Conservation (phyloP, 2,113 vertebrate genomes). For the Suncus etruscus region DNA sequence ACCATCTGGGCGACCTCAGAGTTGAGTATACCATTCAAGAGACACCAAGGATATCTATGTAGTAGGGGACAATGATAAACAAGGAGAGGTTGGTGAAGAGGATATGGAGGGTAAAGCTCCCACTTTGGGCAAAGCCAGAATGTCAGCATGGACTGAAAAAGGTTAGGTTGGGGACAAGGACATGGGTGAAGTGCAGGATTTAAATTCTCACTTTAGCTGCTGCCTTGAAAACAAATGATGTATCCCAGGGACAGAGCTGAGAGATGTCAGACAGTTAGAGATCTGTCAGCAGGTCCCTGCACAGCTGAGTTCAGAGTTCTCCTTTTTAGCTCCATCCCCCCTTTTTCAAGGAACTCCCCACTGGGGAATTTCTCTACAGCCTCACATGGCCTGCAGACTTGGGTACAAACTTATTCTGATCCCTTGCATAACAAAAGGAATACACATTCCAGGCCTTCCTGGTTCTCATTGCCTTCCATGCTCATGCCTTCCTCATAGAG, state of each 20-base stretch:
- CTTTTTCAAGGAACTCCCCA: background rate
- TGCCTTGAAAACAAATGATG: background rate
- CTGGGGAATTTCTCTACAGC: background rate
- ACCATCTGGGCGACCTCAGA: background rate
- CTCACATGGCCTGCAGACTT: rapidly evolving
- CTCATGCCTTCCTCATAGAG: background rate
- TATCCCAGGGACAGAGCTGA: too few relatives aligned
- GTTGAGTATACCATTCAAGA: background rate
- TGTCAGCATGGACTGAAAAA: too few relatives aligned
- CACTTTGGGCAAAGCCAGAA: background rate
- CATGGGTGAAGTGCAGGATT: too few relatives aligned
- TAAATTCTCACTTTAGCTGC: background rate
- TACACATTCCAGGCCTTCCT: background rate
- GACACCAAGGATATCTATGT: background rate
- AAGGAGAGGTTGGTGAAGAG: background rate
- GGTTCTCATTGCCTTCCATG: background rate
- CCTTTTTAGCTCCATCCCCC: background rate
- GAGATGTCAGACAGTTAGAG: background rate
- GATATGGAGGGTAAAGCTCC: rapidly evolving
- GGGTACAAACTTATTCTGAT: background rate
- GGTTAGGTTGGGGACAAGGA: background rate
- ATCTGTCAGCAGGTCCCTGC: background rate
- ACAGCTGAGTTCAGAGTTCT: background rate
- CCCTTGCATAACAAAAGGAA: background rate
- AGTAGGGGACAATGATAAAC: background rate